Evolutionary conservation across 1,140 invertebrate genomes (phyloP), one percentile per base, ranked within the genome.

Genomic region (Triops longicaudatus): DNA sequence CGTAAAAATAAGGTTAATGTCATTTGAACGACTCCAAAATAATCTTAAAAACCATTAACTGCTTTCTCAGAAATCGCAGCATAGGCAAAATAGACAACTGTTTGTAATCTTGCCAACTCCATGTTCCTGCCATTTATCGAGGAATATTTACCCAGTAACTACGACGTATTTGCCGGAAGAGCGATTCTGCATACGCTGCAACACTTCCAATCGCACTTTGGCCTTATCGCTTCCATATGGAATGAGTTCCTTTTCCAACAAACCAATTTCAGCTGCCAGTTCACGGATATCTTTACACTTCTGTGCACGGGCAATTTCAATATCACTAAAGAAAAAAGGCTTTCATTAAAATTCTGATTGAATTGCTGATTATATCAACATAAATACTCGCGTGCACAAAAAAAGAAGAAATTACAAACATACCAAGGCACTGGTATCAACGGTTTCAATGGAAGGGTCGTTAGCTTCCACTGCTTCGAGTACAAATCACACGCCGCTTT

Each of bases 191-290:
- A 98, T 85, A 74, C 97, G 85, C 11, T 98, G 85, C 6, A 98
- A 83, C 71, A 96, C 90, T 1, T 88, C 88, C 3, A 99, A 85
- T 0, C 91, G 89, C n/a, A 99, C 88, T 86, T 99, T 99, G 1
- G 95, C 97, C 84, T 99, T 99, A 79, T 91, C 97, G 81, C 88
- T 91, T 9, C 98, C 98, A 86, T 97, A 99, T 74, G 91, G 88
- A 27, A 93, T 93, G 7, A 98, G 87, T 84, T 99, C 98, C 37
- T 87, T 88, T 0, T 89, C 84, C 75, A 88, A 83, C 17, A 99
- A 83, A 1, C 96, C 95, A 80, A 98, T 92, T 87, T 98, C 96
- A 72, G 89, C 82, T 0, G 94, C 93, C 72, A 98, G 83, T 76
- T 87, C 83, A 11, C 81, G 81, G 42, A 98, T 94, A 80, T 93